phyloP scores from a whole-genome alignment of 2,113 vertebrate species.

The Pachypanchax playfairii region DNA sequence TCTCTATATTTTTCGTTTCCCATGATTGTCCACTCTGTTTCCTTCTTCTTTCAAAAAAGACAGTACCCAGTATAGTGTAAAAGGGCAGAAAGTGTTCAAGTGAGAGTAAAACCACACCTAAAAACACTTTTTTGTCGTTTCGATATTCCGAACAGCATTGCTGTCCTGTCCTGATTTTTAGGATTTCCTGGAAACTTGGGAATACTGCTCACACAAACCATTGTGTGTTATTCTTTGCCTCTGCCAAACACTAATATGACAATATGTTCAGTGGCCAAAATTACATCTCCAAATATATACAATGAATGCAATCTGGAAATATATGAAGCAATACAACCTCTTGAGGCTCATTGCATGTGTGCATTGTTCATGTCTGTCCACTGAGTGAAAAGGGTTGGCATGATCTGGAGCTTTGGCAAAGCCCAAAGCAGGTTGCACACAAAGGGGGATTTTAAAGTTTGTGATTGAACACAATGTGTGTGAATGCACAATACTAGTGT shows the following conservation, averaged over 20 bases:
- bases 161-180: constrained; percentile 46
- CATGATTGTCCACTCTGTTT: constrained; percentile 19
- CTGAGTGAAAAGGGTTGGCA: constrained; percentile 45
- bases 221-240: constrained; percentile 52
- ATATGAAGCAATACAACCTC: constrained; percentile 47
- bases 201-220: constrained; percentile 39
- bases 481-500: constrained; percentile 40
- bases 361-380: constrained; percentile 32
- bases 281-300: constrained; percentile 63
- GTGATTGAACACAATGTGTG: constrained; percentile 20
- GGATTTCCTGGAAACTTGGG: constrained; percentile 63
- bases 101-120: constrained; percentile 49
- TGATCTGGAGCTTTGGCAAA: constrained; percentile 74
- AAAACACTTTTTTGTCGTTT: constrained; percentile 39
- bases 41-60: constrained; percentile 46
- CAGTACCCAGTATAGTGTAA: constrained; percentile 56
- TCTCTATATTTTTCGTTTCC: constrained; percentile 11
- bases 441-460: constrained; percentile 42
- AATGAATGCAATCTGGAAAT: constrained; percentile 62
- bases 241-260: constrained; percentile 67
- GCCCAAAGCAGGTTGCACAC: constrained; percentile 59
- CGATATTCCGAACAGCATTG: constrained; percentile 36
- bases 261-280: constrained; percentile 52
- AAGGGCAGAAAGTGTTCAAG: constrained; percentile 55
- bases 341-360: constrained; percentile 30